A percentile compares a stretch with the other conserved stretches of the same genome.
These are phyloP conservation scores for Polymixis lichenea DNA, from an alignment of 2,888 invertebrate species.

Conservation along the genomic window DNA sequence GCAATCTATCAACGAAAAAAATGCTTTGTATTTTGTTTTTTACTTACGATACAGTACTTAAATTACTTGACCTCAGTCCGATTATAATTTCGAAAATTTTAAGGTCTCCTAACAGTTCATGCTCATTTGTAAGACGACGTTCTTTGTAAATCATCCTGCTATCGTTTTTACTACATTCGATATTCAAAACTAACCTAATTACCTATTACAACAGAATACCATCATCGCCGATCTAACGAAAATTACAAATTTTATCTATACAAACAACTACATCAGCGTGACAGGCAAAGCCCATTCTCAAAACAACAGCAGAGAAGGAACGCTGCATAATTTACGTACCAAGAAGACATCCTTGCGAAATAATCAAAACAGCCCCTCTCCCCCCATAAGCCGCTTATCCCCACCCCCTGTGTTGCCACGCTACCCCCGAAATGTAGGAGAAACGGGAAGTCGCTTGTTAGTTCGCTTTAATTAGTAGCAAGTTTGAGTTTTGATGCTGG, in stretches of 20 bases:
- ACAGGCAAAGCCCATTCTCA: conserved; percentile 71
- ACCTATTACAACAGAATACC: conserved; percentile 9
- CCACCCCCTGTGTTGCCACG: conserved; percentile 75
- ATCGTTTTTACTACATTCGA: background rate
- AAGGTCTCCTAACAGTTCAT: background rate
- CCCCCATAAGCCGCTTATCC: conserved; percentile 86
- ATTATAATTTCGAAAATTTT: conserved; percentile 1
- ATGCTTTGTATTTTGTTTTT: conserved; percentile 6
- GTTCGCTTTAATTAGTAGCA: conserved; percentile 87
- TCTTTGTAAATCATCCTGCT: background rate
- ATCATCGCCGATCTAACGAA: conserved; percentile 22
- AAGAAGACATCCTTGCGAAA: conserved; percentile 89
- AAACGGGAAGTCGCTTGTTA: conserved; percentile 86
- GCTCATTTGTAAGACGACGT: background rate
- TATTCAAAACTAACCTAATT: conserved; percentile 33
- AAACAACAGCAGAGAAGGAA: conserved; percentile 73
- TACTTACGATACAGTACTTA: background rate
- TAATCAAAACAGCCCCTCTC: conserved; percentile 88
- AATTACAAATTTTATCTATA: conserved; percentile 68
- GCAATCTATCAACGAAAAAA: conserved; percentile 49
- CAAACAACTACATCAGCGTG: conserved; percentile 62
- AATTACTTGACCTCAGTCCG: background rate
- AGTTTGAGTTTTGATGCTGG: conserved; percentile 83
- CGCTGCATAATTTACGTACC: conserved; percentile 89
- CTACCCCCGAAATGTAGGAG: conserved; percentile 79